Evolutionary conservation across 1,140 invertebrate genomes (phyloP).

Genomic region (Neodiprion pinetum): DNA sequence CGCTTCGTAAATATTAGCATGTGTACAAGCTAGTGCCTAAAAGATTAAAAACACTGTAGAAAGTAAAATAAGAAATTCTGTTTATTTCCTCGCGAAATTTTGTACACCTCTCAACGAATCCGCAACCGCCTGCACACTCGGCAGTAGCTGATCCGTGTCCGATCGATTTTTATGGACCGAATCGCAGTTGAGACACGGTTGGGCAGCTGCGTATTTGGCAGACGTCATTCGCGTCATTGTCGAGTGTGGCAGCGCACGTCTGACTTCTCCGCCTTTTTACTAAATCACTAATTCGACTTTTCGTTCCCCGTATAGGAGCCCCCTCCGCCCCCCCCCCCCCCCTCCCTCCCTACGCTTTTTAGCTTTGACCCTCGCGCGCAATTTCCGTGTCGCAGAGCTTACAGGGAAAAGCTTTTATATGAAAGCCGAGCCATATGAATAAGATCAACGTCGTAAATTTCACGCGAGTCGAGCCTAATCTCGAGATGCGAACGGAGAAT

Average conservation of each 20-base stretch:
- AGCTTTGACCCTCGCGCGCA: slow-evolving; percentile 12
- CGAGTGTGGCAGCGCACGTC: neutral
- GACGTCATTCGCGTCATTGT: slow-evolving; percentile 4
- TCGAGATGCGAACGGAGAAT: slow-evolving; percentile 46
- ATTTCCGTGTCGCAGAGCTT: slow-evolving; percentile 53
- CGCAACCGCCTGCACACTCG: too few relatives aligned
- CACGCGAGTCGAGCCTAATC: slow-evolving; percentile 54
- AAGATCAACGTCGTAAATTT: slow-evolving; percentile 60
- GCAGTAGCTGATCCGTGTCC: too few relatives aligned
- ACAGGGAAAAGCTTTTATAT: slow-evolving; percentile 64
- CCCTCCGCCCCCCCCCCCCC: neutral
- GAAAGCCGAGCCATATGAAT: slow-evolving; percentile 54
- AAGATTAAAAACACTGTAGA: too few relatives aligned
- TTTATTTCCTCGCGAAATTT: too few relatives aligned
- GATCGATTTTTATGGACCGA: neutral
- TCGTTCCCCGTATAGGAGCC: neutral
- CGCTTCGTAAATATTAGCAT: too few relatives aligned
- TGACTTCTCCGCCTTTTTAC: neutral
- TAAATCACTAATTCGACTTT: slow-evolving; percentile 7
- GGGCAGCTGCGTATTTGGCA: neutral
- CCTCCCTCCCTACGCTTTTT: neutral
- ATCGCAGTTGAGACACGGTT: neutral
- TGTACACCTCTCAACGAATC: too few relatives aligned
- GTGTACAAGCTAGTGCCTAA: too few relatives aligned
- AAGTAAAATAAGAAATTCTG: too few relatives aligned